Evolutionary conservation across 1,140 invertebrate genomes (phyloP).

Genomic region (Pentalonia nigronervosa): DNA sequence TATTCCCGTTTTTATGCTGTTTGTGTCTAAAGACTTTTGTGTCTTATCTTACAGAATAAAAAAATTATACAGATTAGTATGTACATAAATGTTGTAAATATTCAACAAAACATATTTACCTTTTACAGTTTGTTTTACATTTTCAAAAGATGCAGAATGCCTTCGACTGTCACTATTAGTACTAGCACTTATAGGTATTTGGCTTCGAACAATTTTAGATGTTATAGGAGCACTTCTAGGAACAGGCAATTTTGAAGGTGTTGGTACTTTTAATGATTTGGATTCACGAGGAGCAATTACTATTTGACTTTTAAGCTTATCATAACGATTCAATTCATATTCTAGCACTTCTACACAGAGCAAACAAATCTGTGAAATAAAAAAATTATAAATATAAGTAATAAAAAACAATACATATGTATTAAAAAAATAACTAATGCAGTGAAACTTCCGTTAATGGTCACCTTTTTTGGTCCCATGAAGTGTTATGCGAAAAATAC

Average conservation of each 20-base stretch:
- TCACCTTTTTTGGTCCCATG: no score
- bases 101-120: constrained; percentile 3
- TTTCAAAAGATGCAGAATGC: constrained; percentile 53
- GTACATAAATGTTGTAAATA: not conserved
- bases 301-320: constrained; percentile 88
- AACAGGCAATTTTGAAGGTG: constrained; percentile 61
- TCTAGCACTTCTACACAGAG: constrained; percentile 96
- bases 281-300: constrained; percentile 71
- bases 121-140: constrained; percentile 48
- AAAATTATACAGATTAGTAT: no score
- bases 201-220: constrained; percentile 58
- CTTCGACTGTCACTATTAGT: constrained; percentile 53
- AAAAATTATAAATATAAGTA: constrained; percentile 24
- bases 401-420: constrained; percentile 49
- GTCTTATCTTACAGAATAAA: constrained; percentile 25
- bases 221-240: constrained; percentile 58
- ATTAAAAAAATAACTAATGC: constrained; percentile 62
- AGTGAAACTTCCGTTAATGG: no score
- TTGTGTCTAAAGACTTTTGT: constrained; percentile 19
- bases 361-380: constrained; percentile 81
- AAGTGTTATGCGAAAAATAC: no score
- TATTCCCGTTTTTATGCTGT: not conserved
- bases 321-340: constrained; percentile 90
- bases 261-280: constrained; percentile 36
- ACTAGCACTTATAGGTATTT: constrained; percentile 58